These are phyloP conservation scores for Syrphus vitripennis DNA, from an alignment of 2,888 invertebrate species.

Conservation along the genomic window DNA sequence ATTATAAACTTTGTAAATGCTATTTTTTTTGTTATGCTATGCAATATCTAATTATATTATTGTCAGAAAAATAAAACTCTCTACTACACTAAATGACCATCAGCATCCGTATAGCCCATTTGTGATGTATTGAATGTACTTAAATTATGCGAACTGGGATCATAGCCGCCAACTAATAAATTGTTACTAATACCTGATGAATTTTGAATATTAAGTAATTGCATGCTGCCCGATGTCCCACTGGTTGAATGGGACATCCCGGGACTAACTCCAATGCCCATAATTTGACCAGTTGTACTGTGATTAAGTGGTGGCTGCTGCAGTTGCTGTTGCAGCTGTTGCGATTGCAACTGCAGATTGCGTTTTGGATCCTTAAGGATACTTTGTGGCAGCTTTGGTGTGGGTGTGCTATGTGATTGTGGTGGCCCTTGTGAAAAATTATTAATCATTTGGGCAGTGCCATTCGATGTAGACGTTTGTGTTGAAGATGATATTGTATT, in stretches of 20 bases:
- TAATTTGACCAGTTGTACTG: constrained; percentile 57
- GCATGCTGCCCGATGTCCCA: constrained; percentile 81
- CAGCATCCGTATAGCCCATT: constrained; percentile 81
- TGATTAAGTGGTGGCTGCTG: constrained; percentile 75
- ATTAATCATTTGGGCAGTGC: constrained; percentile 70
- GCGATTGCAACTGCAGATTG: constrained; percentile 83
- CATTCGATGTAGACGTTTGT: constrained; percentile 79
- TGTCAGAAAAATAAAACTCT: constrained; percentile 33
- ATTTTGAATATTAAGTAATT: constrained; percentile 85
- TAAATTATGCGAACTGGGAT: constrained; percentile 78
- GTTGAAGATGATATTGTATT: constrained; percentile 78
- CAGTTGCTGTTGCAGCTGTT: too few species aligned
- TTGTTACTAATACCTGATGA: constrained; percentile 79
- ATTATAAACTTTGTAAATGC: constrained; percentile 10
- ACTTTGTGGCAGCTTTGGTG: constrained; percentile 84
- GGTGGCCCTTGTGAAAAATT: constrained; percentile 73
- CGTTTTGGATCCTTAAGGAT: constrained; percentile 85
- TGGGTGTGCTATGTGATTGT: constrained; percentile 73
- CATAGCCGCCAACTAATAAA: constrained; percentile 76
- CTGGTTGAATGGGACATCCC: constrained; percentile 72
- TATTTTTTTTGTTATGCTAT: constrained; percentile 7
- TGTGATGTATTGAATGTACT: constrained; percentile 79
- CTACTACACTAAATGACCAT: constrained; percentile 81
- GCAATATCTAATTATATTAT: neutral
- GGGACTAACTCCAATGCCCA: constrained; percentile 59